Conservation (phyloP, 1,140 invertebrate genomes). For the Polyergus mexicanus region DNA sequence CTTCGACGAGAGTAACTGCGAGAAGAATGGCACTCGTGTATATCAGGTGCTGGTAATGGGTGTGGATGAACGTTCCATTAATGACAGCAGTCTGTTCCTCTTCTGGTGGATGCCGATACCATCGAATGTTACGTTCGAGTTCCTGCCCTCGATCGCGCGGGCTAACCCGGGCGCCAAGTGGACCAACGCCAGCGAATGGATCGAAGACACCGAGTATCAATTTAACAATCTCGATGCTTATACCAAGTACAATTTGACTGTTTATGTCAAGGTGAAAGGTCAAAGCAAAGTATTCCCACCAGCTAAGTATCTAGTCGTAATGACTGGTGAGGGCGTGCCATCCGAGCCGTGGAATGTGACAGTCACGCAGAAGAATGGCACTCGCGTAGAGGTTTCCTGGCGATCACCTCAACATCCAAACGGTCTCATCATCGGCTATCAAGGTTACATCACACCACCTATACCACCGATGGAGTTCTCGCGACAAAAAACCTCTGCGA, state of each 20-base stretch:
- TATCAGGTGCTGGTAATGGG: slow-evolving; percentile 87
- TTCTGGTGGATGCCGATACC: slow-evolving; percentile 87
- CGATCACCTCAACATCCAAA: slow-evolving; percentile 88
- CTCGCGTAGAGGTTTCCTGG: slow-evolving; percentile 90
- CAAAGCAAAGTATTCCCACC: slow-evolving; percentile 87
- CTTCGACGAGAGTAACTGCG: slow-evolving; percentile 91
- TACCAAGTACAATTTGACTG: slow-evolving; percentile 92
- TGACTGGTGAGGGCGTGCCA: slow-evolving; percentile 90
- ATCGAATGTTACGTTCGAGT: slow-evolving; percentile 86
- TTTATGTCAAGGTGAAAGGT: slow-evolving; percentile 89
- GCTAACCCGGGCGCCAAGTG: slow-evolving; percentile 82
- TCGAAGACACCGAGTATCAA: slow-evolving; percentile 85
- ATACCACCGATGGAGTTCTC: slow-evolving; percentile 83
- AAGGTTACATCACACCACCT: slow-evolving; percentile 88
- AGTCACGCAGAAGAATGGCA: slow-evolving; percentile 89
- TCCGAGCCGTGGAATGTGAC: slow-evolving; percentile 89
- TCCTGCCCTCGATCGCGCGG: slow-evolving; percentile 88
- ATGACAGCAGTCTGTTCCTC: slow-evolving; percentile 86
- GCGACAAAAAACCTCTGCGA: slow-evolving; percentile 83
- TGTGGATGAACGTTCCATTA: slow-evolving; percentile 86
- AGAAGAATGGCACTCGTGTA: slow-evolving; percentile 83
- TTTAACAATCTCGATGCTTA: slow-evolving; percentile 90
- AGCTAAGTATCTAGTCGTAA: slow-evolving; percentile 87
- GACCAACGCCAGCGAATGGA: slow-evolving; percentile 88
- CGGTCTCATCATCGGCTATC: slow-evolving; percentile 89